Evolutionary conservation across 2,113 vertebrate species (phyloP).

Genomic region (Scomber japonicus): DNA sequence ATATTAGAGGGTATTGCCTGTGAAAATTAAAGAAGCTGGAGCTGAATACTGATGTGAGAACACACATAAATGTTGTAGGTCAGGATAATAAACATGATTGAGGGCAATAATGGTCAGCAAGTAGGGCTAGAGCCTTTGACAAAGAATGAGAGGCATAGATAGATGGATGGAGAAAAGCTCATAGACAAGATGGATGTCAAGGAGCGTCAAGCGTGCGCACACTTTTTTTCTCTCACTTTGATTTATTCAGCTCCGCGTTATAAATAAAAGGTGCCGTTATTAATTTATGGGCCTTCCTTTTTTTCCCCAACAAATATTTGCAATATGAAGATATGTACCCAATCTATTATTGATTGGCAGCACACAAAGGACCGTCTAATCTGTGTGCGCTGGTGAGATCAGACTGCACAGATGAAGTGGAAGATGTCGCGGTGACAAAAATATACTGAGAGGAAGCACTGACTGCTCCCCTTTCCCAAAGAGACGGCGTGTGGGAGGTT

Average conservation of each 20-base stretch:
- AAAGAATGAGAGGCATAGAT: neutral
- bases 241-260: conserved; percentile 28
- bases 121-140: neutral
- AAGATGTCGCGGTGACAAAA: conserved; percentile 1
- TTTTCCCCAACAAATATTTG: conserved; percentile 40
- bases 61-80: neutral
- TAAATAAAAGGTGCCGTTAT: conserved; percentile 34
- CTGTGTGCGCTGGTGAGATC: conserved; percentile 19
- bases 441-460: conserved; percentile 1
- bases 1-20: neutral
- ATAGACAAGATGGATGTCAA: conserved; percentile 17
- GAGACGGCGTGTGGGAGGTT: conserved; percentile 25
- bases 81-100: conserved; percentile 16
- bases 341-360: conserved; percentile 58
- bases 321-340: conserved; percentile 34
- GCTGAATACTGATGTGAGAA: neutral
- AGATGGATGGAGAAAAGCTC: conserved; percentile 21
- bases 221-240: neutral
- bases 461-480: conserved; percentile 22
- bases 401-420: neutral
- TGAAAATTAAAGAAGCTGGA: neutral
- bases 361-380: conserved; percentile 12
- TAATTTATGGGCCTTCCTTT: conserved; percentile 37
- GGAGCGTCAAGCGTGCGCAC: neutral
- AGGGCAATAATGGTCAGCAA: neutral